phyloP scores from a whole-genome alignment of 2,113 vertebrate genomes.

The Misgurnus anguillicaudatus region DNA sequence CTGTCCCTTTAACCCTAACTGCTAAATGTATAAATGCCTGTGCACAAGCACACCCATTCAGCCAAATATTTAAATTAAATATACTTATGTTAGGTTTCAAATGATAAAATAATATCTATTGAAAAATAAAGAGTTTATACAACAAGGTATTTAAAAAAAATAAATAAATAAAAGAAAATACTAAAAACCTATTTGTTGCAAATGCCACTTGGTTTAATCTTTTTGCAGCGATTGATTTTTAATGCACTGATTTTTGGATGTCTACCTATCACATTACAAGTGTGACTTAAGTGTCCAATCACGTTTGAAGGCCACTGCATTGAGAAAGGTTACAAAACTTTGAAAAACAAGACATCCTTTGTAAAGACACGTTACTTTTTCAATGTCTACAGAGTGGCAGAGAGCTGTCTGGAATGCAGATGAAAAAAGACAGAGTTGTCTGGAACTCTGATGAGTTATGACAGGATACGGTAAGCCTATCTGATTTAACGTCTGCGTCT shows the following conservation, averaged over 20 bases:
- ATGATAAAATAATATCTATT: not conserved
- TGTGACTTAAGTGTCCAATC: not conserved
- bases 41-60: too few relatives aligned
- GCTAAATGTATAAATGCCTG: too few relatives aligned
- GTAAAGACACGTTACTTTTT: conserved; percentile 62
- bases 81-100: too few relatives aligned
- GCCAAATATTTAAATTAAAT: too few relatives aligned
- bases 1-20: too few relatives aligned
- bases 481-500: conserved; percentile 64
- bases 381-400: conserved; percentile 38
- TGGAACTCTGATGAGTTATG: conserved; percentile 73
- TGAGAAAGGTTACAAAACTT: conserved; percentile 7
- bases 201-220: too few relatives aligned
- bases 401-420: conserved; percentile 62
- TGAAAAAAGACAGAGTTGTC: conserved; percentile 71
- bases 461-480: conserved; percentile 72
- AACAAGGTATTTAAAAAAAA: too few relatives aligned
- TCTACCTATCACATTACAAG: not conserved
- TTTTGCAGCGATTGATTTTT: too few relatives aligned
- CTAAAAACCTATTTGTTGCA: too few relatives aligned
- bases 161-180: too few relatives aligned
- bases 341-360: conserved; percentile 36
- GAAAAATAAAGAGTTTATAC: too few relatives aligned
- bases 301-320: not conserved
- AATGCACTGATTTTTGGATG: too few relatives aligned